Evolutionary conservation across 2,113 vertebrate genomes (phyloP), one percentile per base, ranked within the genome.

Genomic region (Pollimyrus isidori): DNA sequence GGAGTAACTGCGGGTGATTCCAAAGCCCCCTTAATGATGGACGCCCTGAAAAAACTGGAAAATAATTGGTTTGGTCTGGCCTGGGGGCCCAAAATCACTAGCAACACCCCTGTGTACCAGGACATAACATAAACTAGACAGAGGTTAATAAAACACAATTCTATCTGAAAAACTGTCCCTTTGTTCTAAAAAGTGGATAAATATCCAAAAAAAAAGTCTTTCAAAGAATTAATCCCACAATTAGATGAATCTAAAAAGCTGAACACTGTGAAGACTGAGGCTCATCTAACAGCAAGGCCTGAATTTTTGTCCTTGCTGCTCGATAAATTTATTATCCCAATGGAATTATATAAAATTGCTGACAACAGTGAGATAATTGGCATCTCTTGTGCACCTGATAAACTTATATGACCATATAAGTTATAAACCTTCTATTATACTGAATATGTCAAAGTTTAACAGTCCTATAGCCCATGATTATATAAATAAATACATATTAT

Each of bases 301-400:
- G 92, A 93, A 90, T 90, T 94, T 92, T 87, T 90, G 94, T 94
- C 95, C 94, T 96, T 95, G 91, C 92, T 90, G 93, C 92, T 90
- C 90, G 91, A 90, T 95, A 95, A 96, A 96, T 95, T 95, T 92
- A 95, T 95, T 96, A 95, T 90, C 94, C 93, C 93, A 93, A 95
- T 95, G 94, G 96, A 95, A 95, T 96, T 94, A 95, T 80, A 92
- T 94, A 95, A 96, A 96, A 96, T 94, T 96, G 96, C 96, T 96
- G 96, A 96, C 94, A 92, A 94, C 91, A 94, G 95, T 93, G 93
- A 92, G 93, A 94, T 92, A 94, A 52, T n/a, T 80, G 46, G 17
- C 65, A 39, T 15, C 30, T 49, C 30, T 65, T 50, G 26, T 19
- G 4, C 69, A 76, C 1, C 7, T 4, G 26, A 1, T 19, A 80